Base-by-base conservation (phyloP, 2,797 vertebrate genomes). In the Cuculus canorus region DNA sequence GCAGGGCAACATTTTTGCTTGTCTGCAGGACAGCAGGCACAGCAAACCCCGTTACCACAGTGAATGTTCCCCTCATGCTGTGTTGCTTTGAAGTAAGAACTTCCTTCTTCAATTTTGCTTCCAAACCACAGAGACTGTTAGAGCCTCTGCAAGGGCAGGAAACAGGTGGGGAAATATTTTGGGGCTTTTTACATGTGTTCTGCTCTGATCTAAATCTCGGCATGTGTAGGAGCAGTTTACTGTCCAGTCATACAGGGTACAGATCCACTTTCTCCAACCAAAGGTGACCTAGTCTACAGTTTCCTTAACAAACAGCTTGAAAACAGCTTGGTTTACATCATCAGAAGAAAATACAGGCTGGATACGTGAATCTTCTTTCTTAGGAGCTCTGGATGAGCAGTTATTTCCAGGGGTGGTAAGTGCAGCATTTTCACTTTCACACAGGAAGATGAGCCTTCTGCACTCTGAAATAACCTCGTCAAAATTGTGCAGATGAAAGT, bases 61-160 rank as follows among this genome's bases (percentile, higher is more conserved):
- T 25, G 60, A 79, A 45, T 0, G 1, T 39, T 59, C 63, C 23
- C 71, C 28, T 72, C 65, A 5, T 11, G 17, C 28, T 50, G 41
- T 57, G 56, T 15, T 73, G 35, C 77, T 86, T 45, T 81, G 63
- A 90, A 93, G 93, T 86, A 88, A 90, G 56, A 92, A 22, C 39
- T 84, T 84, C 32, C 25, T 32, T 63, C 35, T 88, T 79, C 4
- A 2, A 21, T 70, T 82, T 37, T 79, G 68, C 39, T 70, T 79
- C 77, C 70, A 68, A 68, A 88, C 22, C 83, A 56, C 73, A 60
- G n/a, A 60, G 57, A 30, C 5, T 19, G 47, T 73, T 63, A 41
- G 17, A 75, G 59, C 10, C 45, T 43, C 15, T 43, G 76, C 35
- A 73, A 86, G 48, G 56, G 56, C 83, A 82, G 78, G 39, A 87